These are phyloP conservation scores for Autographa gamma DNA, from an alignment of 2,888 invertebrate species.

Conservation along the genomic window DNA sequence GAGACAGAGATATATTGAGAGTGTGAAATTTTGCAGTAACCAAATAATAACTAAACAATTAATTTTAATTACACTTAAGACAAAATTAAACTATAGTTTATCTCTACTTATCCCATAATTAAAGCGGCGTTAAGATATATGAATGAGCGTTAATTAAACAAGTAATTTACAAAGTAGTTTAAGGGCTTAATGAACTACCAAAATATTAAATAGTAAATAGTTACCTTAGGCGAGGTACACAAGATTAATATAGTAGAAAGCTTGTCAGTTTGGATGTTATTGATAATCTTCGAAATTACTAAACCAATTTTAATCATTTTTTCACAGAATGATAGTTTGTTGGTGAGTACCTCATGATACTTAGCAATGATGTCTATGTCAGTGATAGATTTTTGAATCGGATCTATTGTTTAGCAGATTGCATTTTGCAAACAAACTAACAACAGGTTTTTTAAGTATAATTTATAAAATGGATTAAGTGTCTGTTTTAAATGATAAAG, in stretches of 20 bases:
- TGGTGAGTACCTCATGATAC: too few relatives aligned
- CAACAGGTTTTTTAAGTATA: too few relatives aligned
- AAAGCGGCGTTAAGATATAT: constrained; percentile 39
- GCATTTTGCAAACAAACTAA: too few relatives aligned
- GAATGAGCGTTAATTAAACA: constrained; percentile 50
- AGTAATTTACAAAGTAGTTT: constrained; percentile 51
- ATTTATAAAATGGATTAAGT: too few relatives aligned
- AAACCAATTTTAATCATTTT: neutral
- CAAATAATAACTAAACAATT: constrained; percentile 3
- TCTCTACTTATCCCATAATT: constrained; percentile 37
- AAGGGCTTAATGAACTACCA: constrained; percentile 37
- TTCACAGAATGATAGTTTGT: neutral
- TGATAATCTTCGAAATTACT: neutral
- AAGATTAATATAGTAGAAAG: neutral
- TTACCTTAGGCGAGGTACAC: constrained; percentile 17
- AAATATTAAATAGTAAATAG: constrained; percentile 36
- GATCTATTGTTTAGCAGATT: too few relatives aligned
- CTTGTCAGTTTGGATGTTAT: neutral
- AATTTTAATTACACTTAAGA: neutral
- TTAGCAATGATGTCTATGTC: too few relatives aligned
- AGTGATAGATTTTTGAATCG: too few relatives aligned
- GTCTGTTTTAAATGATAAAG: too few relatives aligned
- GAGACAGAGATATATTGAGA: too few relatives aligned
- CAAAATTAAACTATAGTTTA: constrained; percentile 30
- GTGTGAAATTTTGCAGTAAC: neutral